Evolutionary conservation across 2,888 invertebrate genomes (phyloP).

Genomic region (Antheraea yamamai): DNA sequence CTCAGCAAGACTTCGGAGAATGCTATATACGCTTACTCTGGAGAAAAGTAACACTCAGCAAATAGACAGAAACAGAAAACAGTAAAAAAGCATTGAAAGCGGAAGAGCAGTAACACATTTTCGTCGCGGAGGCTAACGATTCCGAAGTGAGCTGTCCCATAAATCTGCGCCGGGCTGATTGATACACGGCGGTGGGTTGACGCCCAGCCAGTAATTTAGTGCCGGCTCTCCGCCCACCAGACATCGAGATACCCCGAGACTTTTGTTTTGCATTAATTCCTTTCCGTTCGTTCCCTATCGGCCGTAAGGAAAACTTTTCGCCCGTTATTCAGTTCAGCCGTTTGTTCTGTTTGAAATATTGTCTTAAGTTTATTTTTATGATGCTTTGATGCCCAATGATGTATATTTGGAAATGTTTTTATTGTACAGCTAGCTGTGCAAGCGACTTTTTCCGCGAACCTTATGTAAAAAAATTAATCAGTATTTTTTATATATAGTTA

Average conservation of each 20-base stretch:
- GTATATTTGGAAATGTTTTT: not conserved
- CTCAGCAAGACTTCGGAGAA: no score
- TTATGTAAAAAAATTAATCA: no score
- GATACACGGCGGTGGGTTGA: conserved; percentile 83
- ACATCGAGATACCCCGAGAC: conserved; percentile 75
- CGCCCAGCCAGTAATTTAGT: conserved; percentile 85
- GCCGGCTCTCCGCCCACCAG: conserved; percentile 83
- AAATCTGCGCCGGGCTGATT: conserved; percentile 77
- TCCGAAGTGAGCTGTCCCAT: conserved; percentile 80
- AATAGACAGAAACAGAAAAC: conserved; percentile 39
- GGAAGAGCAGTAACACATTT: conserved; percentile 75
- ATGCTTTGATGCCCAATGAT: not conserved
- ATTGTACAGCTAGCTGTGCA: not conserved
- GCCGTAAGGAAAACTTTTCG: conserved; percentile 31
- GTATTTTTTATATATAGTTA: no score
- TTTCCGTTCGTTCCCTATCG: conserved; percentile 49
- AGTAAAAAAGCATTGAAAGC: conserved; percentile 42
- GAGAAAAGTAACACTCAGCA: conserved; percentile 27
- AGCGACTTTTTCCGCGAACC: no score
- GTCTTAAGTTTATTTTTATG: conserved; percentile 14
- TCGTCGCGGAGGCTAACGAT: conserved; percentile 80
- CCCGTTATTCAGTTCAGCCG: conserved; percentile 7
- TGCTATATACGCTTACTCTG: not conserved
- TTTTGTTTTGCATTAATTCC: conserved; percentile 83
- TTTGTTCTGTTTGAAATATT: conserved; percentile 13